Evolutionary conservation across 2,888 invertebrate species (phyloP).

Genomic region (Cremastinae sp.): DNA sequence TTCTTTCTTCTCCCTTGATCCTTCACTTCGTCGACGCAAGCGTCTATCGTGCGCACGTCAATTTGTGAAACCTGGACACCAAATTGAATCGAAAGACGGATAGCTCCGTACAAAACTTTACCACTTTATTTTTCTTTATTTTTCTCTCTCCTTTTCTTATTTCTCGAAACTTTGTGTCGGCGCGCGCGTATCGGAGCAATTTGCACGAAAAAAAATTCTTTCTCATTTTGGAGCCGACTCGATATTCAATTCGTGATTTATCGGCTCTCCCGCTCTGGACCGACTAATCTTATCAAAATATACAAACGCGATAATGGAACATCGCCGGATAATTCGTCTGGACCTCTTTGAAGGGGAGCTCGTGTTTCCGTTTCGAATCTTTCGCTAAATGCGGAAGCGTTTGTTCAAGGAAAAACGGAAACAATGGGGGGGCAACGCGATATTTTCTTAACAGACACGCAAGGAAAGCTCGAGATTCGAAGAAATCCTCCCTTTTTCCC

Average conservation of each 20-base stretch:
- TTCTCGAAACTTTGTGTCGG: conserved; percentile 3
- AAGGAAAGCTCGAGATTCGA: neutral
- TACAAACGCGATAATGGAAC: too few relatives aligned
- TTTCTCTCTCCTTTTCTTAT: neutral
- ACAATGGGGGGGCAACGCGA: conserved; percentile 12
- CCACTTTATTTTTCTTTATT: conserved; percentile 2
- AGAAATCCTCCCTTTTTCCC: neutral
- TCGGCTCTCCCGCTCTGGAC: too few relatives aligned
- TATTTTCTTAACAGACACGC: conserved; percentile 1
- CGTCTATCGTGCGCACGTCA: conserved; percentile 54
- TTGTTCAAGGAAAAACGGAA: neutral
- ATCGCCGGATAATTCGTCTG: too few relatives aligned
- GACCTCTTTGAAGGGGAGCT: too few relatives aligned
- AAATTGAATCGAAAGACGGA: conserved; percentile 54
- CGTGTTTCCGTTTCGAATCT: neutral
- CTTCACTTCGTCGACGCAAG: conserved; percentile 22
- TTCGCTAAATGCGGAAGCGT: neutral
- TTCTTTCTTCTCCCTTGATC: conserved; percentile 37
- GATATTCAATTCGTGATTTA: too few relatives aligned
- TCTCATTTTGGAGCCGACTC: too few relatives aligned
- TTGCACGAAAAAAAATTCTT: too few relatives aligned
- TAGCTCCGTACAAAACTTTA: conserved; percentile 24
- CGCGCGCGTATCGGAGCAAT: neutral
- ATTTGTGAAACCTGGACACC: conserved; percentile 55
- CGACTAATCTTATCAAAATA: too few relatives aligned